A percentile compares a stretch with the other conserved stretches of the same genome.
Evolutionary conservation across 2,888 invertebrate species (phyloP).

Genomic region (Drosophila anomalipes): DNA sequence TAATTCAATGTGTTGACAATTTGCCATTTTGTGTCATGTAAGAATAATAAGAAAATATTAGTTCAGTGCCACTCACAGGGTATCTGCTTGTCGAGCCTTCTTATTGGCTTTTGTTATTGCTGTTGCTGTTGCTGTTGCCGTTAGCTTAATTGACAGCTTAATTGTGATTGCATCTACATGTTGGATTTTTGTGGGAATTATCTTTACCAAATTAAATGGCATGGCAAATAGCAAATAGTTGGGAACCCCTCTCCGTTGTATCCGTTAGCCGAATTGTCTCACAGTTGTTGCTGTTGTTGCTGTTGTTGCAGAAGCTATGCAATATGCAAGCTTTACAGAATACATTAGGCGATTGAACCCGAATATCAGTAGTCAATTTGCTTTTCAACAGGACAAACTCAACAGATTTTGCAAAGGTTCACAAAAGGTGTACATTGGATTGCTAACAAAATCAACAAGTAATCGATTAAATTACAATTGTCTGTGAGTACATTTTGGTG

Average conservation of each 20-base stretch:
- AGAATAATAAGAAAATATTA: background rate
- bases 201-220: constrained; percentile 62
- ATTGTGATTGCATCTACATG: constrained; percentile 67
- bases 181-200: constrained; percentile 62
- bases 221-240: constrained; percentile 54
- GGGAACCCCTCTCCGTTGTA: background rate
- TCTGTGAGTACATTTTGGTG: background rate
- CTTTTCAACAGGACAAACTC: constrained; percentile 1
- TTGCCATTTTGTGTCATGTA: background rate
- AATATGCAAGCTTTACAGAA: constrained; percentile 6
- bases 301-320: background rate
- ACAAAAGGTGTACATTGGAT: background rate
- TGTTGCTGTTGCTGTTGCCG: constrained; percentile 4
- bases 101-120: background rate
- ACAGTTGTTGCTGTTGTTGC: constrained; percentile 1
- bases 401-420: background rate
- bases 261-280: background rate
- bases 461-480: background rate
- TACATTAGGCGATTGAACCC: background rate
- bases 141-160: constrained; percentile 18
- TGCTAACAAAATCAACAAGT: background rate
- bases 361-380: background rate
- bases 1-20: background rate
- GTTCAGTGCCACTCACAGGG: constrained; percentile 1
- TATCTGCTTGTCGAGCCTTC: constrained; percentile 7